Percentiles rank a stretch among this genome's conserved stretches.
Evolutionary conservation across 2,113 vertebrate genomes (phyloP).

Genomic region (Lagenorhynchus albirostris): DNA sequence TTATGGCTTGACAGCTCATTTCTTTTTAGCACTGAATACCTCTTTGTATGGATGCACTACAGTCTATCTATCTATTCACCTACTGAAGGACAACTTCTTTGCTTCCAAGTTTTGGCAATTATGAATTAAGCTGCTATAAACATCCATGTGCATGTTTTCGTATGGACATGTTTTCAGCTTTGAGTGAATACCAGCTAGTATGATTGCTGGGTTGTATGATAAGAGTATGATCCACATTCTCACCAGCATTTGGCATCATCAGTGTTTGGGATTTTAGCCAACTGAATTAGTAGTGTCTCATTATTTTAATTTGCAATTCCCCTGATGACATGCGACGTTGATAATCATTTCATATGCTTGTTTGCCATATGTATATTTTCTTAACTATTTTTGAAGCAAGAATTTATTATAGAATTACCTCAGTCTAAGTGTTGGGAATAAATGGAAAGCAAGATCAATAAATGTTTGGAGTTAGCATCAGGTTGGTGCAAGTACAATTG

Average conservation of each 20-base stretch:
- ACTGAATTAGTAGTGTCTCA: not conserved
- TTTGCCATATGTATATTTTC: not conserved
- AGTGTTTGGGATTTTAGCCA: not conserved
- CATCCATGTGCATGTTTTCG: not conserved
- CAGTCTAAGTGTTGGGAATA: not conserved
- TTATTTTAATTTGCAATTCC: not conserved
- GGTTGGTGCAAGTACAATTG: not conserved
- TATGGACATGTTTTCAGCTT: not conserved
- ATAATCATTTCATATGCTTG: not conserved
- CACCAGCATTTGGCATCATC: not conserved
- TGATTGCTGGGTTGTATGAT: not conserved
- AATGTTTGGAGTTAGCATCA: not conserved
- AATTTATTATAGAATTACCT: not conserved
- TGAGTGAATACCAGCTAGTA: not conserved
- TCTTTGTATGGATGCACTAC: not conserved
- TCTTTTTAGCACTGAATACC: not conserved
- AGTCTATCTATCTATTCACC: not conserved
- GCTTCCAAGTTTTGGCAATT: not conserved
- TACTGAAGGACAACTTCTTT: not conserved
- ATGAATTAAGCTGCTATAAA: not conserved
- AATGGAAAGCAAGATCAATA: not conserved
- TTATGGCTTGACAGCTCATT: not conserved
- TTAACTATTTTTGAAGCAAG: not conserved
- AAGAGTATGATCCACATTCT: not conserved
- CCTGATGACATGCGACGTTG: not conserved